Evolutionary conservation across 1,140 invertebrate species (phyloP), one percentile per base, ranked within the genome.

Genomic region (Pseudomyrmex pallidus): DNA sequence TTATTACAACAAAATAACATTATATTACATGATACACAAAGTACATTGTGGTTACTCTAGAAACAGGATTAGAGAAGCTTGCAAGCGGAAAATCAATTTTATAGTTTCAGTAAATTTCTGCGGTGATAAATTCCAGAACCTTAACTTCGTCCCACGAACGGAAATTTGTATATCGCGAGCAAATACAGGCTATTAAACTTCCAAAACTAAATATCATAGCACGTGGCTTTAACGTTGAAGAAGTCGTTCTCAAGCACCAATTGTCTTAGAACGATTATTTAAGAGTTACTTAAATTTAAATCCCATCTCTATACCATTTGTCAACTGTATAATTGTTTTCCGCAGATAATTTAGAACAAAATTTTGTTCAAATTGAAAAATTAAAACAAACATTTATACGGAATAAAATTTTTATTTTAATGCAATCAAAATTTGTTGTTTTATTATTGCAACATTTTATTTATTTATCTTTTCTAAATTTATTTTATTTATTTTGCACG

Each of bases 161-260:
- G 2, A n/a, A 64, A 64, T 17, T 76, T 66, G n/a, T 5, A 48
- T 52, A 74, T 59, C n/a, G 12, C 5, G 10, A 63, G 15, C 44
- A 64, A 76, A 76, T 50, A 74, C 2, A 15, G 4, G 3, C 13
- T 74, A 66, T 76, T 64, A 64, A 50, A 44, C 5, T 66, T 25
- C 12, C n/a, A 0, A 0, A 66, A n/a, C 4, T 17, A n/a, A 64
- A 17, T 64, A 76, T 5, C 9, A 44, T 46, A 12, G 4, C 10
- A 74, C 48, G 15, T 76, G 22, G 46, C 46, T 76, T 20, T 12
- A 1, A 8, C 8, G 50, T 76, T 66, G 50, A 17, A 64, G 2
- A 17, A 50, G 46, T 12, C 10, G 3, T 2, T 17, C 48, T 2
- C 1, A 46, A 74, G 12, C 13, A 12, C 17, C 25, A 54, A 15